A percentile compares a stretch with the other conserved stretches of the same genome.
These are phyloP conservation scores for Cyrtodaria siliqua DNA, from an alignment of 2,888 invertebrate species.

Conservation along the genomic window DNA sequence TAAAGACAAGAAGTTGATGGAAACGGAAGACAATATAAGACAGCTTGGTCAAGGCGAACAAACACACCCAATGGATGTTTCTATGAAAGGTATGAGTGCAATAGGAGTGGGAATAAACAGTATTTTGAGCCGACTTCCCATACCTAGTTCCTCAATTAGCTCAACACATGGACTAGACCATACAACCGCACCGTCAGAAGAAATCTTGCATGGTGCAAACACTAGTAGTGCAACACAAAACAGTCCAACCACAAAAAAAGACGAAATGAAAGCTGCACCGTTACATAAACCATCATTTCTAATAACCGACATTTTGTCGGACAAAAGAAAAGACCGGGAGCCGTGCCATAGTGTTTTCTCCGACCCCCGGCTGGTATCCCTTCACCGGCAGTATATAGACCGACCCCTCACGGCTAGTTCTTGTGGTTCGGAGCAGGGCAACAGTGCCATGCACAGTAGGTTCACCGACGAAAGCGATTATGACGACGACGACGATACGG, in stretches of 20 bases:
- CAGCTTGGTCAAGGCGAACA: constrained; percentile 34
- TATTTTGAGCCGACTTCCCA: constrained; percentile 14
- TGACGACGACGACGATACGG: constrained; percentile 41
- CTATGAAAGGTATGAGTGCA: constrained; percentile 44
- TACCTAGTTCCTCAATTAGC: not conserved
- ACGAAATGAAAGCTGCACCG: constrained; percentile 27
- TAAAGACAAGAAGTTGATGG: not conserved
- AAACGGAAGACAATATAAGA: constrained; percentile 12
- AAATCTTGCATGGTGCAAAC: not conserved
- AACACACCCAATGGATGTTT: constrained; percentile 54
- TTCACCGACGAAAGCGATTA: constrained; percentile 52
- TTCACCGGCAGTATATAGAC: constrained; percentile 57
- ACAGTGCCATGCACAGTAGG: constrained; percentile 10
- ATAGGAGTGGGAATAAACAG: constrained; percentile 21
- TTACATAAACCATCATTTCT: constrained; percentile 65
- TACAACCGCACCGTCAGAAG: not conserved
- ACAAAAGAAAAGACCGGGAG: constrained; percentile 37
- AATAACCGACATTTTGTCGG: constrained; percentile 70
- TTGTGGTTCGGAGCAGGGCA: constrained; percentile 50
- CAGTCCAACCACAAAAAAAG: constrained; percentile 13
- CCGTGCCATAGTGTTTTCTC: constrained; percentile 43
- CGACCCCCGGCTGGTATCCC: constrained; percentile 49
- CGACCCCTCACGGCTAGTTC: constrained; percentile 58
- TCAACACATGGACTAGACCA: not conserved
- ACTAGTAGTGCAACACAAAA: not conserved